Evolutionary conservation across 2,888 invertebrate species (phyloP).

Genomic region (Strigamia transsilvanica): DNA sequence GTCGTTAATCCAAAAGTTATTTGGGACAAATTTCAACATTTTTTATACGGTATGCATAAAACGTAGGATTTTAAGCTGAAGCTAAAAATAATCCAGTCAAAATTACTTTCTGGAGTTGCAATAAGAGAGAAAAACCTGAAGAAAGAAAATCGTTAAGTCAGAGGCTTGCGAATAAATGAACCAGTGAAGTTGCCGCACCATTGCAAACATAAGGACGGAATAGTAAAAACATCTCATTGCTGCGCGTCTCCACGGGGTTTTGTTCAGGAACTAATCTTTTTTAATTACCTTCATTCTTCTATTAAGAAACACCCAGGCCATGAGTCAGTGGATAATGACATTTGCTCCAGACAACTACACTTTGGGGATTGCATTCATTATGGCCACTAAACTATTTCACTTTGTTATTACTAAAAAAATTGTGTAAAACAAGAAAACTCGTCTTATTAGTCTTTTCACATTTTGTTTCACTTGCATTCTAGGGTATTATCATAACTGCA

Average conservation of each 20-base stretch:
- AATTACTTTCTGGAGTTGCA: conserved; percentile 8
- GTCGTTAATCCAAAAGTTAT: conserved; percentile 8
- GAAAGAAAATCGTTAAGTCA: conserved; percentile 3
- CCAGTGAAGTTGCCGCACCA: conserved; percentile 8
- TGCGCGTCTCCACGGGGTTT: conserved; percentile 8
- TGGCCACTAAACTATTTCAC: not conserved
- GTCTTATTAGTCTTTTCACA: not conserved
- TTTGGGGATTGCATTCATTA: conserved; percentile 1
- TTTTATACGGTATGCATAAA: not conserved
- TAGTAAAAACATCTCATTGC: conserved; percentile 2
- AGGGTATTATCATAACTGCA: too few species aligned
- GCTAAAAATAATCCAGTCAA: conserved; percentile 8
- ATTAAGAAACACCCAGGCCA: conserved; percentile 1
- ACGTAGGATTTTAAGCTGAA: conserved; percentile 2
- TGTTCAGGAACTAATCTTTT: conserved; percentile 8
- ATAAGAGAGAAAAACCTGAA: conserved; percentile 8
- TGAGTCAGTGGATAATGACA: conserved; percentile 8
- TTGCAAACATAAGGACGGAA: conserved; percentile 8
- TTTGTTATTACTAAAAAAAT: not conserved
- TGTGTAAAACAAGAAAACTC: not conserved
- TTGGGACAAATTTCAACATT: not conserved
- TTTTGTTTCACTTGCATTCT: too few species aligned
- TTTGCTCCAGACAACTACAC: conserved; percentile 8
- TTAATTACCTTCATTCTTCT: conserved; percentile 8
- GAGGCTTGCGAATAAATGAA: conserved; percentile 8